Conservation (phyloP, 1,140 invertebrate genomes). For the Galleria mellonella region DNA sequence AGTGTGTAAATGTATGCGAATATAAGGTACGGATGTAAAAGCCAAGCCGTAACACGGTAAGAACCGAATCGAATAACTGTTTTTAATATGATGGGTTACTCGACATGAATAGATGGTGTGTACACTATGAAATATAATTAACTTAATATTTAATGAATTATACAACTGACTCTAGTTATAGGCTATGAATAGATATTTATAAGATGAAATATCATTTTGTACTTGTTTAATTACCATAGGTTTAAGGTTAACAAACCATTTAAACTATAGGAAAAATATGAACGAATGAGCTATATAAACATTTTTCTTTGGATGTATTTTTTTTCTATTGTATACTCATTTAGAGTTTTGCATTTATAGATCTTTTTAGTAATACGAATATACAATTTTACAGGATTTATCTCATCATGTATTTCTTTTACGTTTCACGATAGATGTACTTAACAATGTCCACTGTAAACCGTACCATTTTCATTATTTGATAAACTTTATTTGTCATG, state of each 20-base stretch:
- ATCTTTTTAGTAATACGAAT: conserved; percentile 61
- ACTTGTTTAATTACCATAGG: conserved; percentile 72
- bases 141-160: conserved; percentile 45
- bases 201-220: conserved; percentile 72
- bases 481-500: conserved; percentile 34
- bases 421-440: conserved; percentile 48
- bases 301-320: conserved; percentile 67
- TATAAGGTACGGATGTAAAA: not conserved
- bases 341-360: conserved; percentile 71
- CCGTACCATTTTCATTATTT: conserved; percentile 52
- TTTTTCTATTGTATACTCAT: conserved; percentile 65
- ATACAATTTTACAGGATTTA: conserved; percentile 56
- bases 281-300: conserved; percentile 57
- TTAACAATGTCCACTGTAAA: conserved; percentile 53
- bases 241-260: conserved; percentile 66
- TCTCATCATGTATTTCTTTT: conserved; percentile 34
- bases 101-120: conserved; percentile 22
- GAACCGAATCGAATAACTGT: conserved; percentile 19
- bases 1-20: conserved; percentile 33
- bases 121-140: conserved; percentile 49
- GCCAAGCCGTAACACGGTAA: not conserved
- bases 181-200: conserved; percentile 65
- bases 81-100: conserved; percentile 19
- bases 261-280: conserved; percentile 55
- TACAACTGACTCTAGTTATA: conserved; percentile 69